Conservation (phyloP, 2,797 vertebrate species). For the Rhabdophis nuchalis region DNA sequence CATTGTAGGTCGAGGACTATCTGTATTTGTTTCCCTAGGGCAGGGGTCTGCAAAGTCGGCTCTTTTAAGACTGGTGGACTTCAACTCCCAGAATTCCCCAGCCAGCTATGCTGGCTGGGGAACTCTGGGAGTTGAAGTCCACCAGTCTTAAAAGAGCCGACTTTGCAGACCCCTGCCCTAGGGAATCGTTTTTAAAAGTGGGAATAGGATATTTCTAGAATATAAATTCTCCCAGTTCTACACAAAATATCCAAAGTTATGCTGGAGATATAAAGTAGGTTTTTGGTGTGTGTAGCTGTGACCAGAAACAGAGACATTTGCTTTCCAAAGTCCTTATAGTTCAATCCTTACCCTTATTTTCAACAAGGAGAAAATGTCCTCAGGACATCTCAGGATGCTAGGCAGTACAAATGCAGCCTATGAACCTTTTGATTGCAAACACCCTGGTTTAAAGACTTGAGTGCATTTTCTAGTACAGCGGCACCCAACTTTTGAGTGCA, state of each 20-base stretch:
- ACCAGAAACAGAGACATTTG: not conserved
- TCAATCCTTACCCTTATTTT: not conserved
- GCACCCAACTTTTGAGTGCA: no score
- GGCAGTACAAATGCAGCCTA: not conserved
- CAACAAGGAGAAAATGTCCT: not conserved
- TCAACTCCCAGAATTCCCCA: no score
- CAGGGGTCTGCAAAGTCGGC: no score
- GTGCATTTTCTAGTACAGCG: not conserved
- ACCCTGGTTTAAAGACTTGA: not conserved
- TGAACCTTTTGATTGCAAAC: not conserved
- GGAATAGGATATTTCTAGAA: not conserved
- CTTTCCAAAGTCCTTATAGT: not conserved
- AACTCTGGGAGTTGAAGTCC: no score
- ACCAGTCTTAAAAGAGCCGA: no score
- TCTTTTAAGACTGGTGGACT: no score
- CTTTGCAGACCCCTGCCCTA: no score
- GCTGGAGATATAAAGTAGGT: no score
- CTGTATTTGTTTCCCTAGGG: no score
- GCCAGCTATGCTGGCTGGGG: no score
- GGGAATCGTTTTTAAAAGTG: no score
- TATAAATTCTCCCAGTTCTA: not conserved
- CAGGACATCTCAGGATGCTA: not conserved
- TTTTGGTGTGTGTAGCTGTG: not conserved
- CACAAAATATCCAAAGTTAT: not conserved
- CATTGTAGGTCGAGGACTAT: no score